phyloP scores from a whole-genome alignment of 2,888 invertebrate genomes.

The Caradrina kadenii region DNA sequence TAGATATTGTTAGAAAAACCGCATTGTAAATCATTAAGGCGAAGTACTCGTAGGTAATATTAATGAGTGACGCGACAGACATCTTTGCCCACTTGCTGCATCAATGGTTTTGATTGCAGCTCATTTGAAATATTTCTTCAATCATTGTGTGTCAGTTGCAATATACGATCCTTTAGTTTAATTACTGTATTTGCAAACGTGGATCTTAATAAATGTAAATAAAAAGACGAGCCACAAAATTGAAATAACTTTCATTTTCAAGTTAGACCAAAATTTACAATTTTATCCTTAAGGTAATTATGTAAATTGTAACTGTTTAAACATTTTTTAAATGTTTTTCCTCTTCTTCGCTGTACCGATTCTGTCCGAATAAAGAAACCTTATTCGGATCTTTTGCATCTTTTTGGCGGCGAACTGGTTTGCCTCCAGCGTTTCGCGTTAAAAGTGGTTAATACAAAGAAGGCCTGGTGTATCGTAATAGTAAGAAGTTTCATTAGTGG shows the following conservation, averaged over 20 bases:
- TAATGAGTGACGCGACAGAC: constrained; percentile 55
- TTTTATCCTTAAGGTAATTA: constrained; percentile 37
- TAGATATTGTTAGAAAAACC: constrained; percentile 47
- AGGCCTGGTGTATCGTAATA: constrained; percentile 67
- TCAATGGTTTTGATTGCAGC: constrained; percentile 54
- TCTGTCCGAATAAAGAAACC: constrained; percentile 15
- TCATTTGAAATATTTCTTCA: constrained; percentile 50
- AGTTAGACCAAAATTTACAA: neutral
- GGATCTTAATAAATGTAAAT: neutral
- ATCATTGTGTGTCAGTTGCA: constrained; percentile 37
- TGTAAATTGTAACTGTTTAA: constrained; percentile 10
- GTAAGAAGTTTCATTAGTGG: constrained; percentile 73
- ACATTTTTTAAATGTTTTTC: constrained; percentile 40
- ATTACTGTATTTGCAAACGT: constrained; percentile 5
- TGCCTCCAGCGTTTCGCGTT: constrained; percentile 37
- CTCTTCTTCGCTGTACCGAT: constrained; percentile 29
- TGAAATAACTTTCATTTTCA: constrained; percentile 13
- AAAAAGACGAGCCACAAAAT: neutral
- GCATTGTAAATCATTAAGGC: constrained; percentile 28
- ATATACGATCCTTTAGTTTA: constrained; percentile 20
- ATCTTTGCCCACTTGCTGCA: constrained; percentile 53
- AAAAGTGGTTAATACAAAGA: constrained; percentile 58
- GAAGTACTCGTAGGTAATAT: constrained; percentile 33
- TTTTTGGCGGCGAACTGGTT: constrained; percentile 61
- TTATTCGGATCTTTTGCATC: constrained; percentile 33